Conservation (phyloP, 2,797 vertebrate genomes). For the Phataginus tricuspis region DNA sequence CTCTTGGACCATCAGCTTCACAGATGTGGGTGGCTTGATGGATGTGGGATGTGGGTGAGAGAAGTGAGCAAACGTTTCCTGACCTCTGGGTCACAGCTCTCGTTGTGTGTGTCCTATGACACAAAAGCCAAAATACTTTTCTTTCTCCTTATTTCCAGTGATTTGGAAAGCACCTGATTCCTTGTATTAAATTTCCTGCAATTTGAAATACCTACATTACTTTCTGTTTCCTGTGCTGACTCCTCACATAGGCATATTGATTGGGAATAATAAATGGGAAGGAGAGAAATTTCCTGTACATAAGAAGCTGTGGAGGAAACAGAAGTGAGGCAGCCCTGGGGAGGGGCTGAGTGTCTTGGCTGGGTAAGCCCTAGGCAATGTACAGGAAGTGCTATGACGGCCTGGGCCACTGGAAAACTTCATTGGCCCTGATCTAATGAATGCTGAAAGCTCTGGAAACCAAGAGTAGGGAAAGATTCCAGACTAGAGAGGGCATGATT, state of each 20-base stretch:
- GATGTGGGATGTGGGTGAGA: neutral
- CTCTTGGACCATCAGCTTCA: slow-evolving; percentile 5
- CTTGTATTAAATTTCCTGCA: neutral
- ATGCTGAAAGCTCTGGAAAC: neutral
- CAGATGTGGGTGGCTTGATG: neutral
- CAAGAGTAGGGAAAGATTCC: neutral
- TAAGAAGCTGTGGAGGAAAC: neutral
- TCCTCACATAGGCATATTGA: neutral
- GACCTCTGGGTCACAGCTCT: neutral
- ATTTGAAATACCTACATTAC: neutral
- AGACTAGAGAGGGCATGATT: neutral
- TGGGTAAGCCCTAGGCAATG: neutral
- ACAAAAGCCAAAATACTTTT: neutral
- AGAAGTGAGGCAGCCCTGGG: neutral
- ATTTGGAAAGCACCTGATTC: slow-evolving; percentile 16
- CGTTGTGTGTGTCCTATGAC: neutral
- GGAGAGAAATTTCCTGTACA: neutral
- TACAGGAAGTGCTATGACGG: neutral
- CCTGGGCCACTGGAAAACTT: neutral
- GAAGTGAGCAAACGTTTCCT: neutral
- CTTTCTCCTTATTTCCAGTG: neutral
- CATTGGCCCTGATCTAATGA: neutral
- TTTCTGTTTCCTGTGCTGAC: neutral
- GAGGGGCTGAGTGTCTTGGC: neutral
- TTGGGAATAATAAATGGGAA: neutral